Conservation (phyloP, 2,888 invertebrate species). For the Aphidius colemani region DNA sequence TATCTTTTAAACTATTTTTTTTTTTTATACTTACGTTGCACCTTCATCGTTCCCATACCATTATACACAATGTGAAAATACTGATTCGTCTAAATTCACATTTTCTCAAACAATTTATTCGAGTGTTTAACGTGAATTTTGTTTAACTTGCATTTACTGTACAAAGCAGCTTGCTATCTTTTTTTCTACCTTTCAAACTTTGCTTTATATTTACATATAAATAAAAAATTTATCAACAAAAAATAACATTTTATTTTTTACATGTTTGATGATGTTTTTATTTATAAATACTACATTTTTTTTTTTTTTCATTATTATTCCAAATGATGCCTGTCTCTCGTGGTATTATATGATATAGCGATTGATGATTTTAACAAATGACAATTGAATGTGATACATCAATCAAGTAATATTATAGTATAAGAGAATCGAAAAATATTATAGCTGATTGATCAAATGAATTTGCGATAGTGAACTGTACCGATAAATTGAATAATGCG, state of each 20-base stretch:
- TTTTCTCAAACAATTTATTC: constrained; percentile 27
- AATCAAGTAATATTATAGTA: background rate
- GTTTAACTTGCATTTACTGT: constrained; percentile 24
- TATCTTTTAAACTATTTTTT: constrained; percentile 2
- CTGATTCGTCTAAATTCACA: constrained; percentile 44
- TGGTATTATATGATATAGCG: background rate
- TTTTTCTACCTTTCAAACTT: background rate
- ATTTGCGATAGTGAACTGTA: constrained; percentile 1
- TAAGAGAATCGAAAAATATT: constrained; percentile 6
- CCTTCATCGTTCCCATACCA: constrained; percentile 24
- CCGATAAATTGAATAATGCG: constrained; percentile 24
- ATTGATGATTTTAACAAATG: constrained; percentile 3
- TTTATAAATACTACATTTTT: too few species aligned
- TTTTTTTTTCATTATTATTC: too few species aligned
- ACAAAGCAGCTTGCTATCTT: constrained; percentile 4
- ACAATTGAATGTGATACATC: constrained; percentile 8
- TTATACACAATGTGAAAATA: constrained; percentile 34
- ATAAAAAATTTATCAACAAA: too few species aligned
- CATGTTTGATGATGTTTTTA: too few species aligned
- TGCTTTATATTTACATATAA: too few species aligned
- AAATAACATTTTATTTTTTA: too few species aligned
- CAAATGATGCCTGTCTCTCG: too few species aligned
- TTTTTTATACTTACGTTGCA: constrained; percentile 7
- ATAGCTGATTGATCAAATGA: constrained; percentile 18
- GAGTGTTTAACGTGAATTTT: constrained; percentile 14